A percentile compares a stretch with the other conserved stretches of the same genome.
Conservation (phyloP, 2,113 vertebrate species). For the Tursiops truncatus region DNA sequence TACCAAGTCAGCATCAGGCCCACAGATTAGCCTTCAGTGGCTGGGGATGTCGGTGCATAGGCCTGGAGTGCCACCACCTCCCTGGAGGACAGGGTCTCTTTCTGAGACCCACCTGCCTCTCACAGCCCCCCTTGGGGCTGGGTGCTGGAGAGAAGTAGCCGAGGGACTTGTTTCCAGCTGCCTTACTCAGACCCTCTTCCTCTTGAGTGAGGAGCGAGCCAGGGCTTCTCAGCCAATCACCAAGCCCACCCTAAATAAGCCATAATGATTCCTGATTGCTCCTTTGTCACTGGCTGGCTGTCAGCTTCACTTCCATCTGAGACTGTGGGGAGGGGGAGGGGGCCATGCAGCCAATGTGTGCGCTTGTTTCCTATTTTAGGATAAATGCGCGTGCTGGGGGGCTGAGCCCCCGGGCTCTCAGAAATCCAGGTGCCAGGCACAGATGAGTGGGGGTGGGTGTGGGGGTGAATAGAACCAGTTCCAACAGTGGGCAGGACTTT, state of each 20-base stretch:
- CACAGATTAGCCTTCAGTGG: background rate
- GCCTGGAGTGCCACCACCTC: rapidly evolving
- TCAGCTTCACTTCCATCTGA: conserved; percentile 32
- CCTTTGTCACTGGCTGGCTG: conserved; percentile 62
- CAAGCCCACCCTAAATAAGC: conserved; percentile 33
- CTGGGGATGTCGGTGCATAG: rapidly evolving
- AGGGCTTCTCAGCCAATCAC: conserved; percentile 49
- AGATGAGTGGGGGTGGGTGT: background rate
- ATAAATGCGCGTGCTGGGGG: background rate
- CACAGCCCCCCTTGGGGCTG: background rate
- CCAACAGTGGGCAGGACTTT: background rate
- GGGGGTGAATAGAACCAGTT: background rate
- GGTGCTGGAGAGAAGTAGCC: background rate
- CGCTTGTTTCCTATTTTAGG: conserved; percentile 38
- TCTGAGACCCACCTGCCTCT: background rate
- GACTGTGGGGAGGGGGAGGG: background rate
- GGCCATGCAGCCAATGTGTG: background rate
- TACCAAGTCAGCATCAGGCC: background rate
- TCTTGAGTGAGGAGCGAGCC: background rate
- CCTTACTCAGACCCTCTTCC: conserved; percentile 25
- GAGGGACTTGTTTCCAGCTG: background rate
- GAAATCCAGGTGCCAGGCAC: background rate
- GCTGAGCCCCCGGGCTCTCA: background rate
- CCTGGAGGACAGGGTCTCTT: background rate
- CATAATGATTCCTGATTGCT: conserved; percentile 71